Percentiles rank a stretch among this genome's conserved stretches.
phyloP scores from a whole-genome alignment of 1,140 invertebrate genomes.

The Oscheius sp. region DNA sequence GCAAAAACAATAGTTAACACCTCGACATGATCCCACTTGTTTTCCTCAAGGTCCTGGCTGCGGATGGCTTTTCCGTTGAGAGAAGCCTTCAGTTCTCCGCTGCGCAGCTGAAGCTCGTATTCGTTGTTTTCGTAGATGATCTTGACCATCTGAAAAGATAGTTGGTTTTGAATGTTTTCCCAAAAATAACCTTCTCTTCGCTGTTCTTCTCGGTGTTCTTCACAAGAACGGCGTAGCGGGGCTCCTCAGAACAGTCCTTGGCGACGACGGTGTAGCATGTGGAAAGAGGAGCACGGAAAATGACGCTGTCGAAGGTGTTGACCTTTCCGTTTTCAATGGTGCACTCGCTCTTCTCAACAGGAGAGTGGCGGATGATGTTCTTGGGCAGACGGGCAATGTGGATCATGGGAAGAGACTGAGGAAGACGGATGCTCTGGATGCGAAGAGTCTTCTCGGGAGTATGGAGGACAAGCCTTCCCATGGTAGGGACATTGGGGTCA shows the following conservation, averaged over 20 bases:
- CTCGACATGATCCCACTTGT: constrained; percentile 15
- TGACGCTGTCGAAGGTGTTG: constrained; percentile 41
- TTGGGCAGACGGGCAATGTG: constrained; percentile 26
- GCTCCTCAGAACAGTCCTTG: constrained; percentile 51
- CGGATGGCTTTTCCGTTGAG: constrained; percentile 36
- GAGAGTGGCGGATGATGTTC: not conserved
- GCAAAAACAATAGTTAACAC: not conserved
- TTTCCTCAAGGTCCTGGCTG: not conserved
- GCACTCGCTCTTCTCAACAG: constrained; percentile 7
- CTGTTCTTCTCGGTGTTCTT: constrained; percentile 30
- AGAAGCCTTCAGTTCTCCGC: constrained; percentile 26
- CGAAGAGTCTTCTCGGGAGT: constrained; percentile 36
- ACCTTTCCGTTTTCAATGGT: constrained; percentile 17
- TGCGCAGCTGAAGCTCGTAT: constrained; percentile 17
- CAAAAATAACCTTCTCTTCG: too few species aligned
- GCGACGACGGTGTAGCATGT: constrained; percentile 47
- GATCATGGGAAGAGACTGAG: constrained; percentile 17
- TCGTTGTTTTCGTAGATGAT: constrained; percentile 38
- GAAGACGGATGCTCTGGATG: constrained; percentile 21
- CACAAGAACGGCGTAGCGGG: constrained; percentile 48
- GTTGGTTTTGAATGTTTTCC: not conserved
- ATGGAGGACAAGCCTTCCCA: constrained; percentile 45
- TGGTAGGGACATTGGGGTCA: constrained; percentile 42
- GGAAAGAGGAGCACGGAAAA: constrained; percentile 41
- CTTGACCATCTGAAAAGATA: constrained; percentile 45